Evolutionary conservation across 2,113 vertebrate genomes (phyloP).

Genomic region (Montifringilla adamsi): DNA sequence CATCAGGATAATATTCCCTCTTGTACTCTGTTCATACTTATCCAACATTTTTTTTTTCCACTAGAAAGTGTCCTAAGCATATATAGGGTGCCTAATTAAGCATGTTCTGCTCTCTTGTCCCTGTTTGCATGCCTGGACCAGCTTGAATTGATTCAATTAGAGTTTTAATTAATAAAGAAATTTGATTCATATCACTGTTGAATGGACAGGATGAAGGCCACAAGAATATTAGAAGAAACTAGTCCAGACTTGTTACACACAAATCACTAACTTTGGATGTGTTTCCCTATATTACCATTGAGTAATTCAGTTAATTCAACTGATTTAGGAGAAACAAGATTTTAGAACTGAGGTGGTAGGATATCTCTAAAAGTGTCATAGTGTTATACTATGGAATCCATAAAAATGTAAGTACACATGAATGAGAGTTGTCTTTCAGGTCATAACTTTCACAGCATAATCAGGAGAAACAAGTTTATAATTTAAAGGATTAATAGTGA

Average conservation of each 20-base stretch:
- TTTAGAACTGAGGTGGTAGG: neutral
- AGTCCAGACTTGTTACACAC: neutral
- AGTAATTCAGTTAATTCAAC: neutral
- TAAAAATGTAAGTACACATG: neutral
- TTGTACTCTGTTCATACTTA: neutral
- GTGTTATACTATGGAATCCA: neutral
- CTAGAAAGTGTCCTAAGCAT: neutral
- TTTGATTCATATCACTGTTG: neutral
- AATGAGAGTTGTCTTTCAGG: neutral
- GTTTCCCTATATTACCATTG: neutral
- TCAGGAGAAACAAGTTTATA: neutral
- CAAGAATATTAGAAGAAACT: neutral
- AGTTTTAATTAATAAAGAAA: neutral
- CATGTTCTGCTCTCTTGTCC: neutral
- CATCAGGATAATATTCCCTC: neutral
- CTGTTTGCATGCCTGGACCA: neutral
- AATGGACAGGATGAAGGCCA: neutral
- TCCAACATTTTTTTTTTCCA: neutral
- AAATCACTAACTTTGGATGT: neutral
- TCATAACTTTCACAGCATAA: neutral
- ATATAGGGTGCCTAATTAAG: neutral
- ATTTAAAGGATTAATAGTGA: neutral
- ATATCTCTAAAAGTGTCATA: neutral
- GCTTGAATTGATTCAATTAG: neutral
- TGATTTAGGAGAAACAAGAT: neutral